A percentile compares a stretch with the other conserved stretches of the same genome.
phyloP scores from a whole-genome alignment of 2,113 vertebrate genomes.

The Calcarius ornatus region DNA sequence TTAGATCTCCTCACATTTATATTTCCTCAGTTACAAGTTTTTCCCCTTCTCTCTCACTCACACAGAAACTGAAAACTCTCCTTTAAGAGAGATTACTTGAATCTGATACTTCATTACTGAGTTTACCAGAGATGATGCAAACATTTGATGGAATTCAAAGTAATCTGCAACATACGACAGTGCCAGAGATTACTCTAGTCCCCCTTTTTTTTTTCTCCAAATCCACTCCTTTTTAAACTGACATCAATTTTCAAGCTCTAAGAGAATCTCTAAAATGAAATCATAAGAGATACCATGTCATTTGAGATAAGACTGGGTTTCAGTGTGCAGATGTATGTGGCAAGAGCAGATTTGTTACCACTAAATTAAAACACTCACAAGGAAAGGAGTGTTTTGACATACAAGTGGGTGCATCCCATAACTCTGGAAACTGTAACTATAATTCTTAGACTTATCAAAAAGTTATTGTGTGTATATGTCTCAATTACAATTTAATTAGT shows the following conservation, averaged over 20 bases:
- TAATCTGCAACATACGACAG: background rate
- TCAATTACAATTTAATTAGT: background rate
- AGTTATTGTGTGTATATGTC: background rate
- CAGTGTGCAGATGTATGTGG: fast-evolving
- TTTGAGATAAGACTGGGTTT: background rate
- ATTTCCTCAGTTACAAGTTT: background rate
- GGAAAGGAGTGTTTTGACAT: background rate
- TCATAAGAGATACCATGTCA: background rate
- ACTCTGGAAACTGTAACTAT: background rate
- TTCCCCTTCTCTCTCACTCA: background rate
- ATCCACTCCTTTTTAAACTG: background rate
- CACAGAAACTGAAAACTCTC: background rate
- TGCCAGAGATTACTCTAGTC: background rate
- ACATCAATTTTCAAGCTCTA: background rate
- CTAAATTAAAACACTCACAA: background rate
- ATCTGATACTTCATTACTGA: background rate
- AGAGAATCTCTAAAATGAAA: background rate
- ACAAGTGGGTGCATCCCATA: background rate
- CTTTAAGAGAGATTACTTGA: background rate
- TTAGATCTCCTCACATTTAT: background rate
- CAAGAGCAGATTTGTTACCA: background rate
- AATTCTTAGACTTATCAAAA: background rate
- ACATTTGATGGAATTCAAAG: background rate
- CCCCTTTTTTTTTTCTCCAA: background rate
- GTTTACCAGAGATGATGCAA: background rate